A percentile compares a stretch with the other conserved stretches of the same genome.
Conservation (phyloP, 2,113 vertebrate species). For the Melanerpes formicivorus region DNA sequence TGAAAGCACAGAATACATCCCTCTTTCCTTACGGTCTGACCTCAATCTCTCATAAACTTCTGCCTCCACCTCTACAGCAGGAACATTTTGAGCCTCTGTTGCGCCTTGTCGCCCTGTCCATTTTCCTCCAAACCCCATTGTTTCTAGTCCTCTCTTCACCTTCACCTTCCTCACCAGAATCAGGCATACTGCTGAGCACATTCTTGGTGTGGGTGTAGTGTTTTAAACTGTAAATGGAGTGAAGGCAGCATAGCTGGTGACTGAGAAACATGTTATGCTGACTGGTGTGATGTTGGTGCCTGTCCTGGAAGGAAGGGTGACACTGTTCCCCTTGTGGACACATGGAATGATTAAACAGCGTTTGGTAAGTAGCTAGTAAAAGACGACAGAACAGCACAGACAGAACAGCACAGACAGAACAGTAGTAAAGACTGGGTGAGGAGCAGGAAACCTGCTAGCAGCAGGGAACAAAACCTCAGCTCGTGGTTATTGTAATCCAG, state of each 20-base stretch:
- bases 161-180: background rate
- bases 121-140: background rate
- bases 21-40: background rate
- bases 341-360: background rate
- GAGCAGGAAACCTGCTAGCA: background rate
- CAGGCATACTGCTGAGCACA: background rate
- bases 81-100: background rate
- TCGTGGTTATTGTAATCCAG: background rate
- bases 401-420: background rate
- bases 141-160: background rate
- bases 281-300: background rate
- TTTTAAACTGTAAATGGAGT: background rate
- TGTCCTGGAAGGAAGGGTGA: background rate
- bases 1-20: background rate
- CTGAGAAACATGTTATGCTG: background rate
- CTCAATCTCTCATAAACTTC: background rate
- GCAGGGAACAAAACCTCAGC: background rate
- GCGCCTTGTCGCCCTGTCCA: fast-evolving
- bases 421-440: background rate
- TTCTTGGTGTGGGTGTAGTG: background rate
- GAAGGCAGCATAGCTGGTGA: background rate
- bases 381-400: background rate
- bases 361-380: background rate
- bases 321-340: background rate
- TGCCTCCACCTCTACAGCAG: background rate